Evolutionary conservation across 35 echinoderm and acorn worm genomes (phyloP).

Genomic region (Ophiothrix spiculata): DNA sequence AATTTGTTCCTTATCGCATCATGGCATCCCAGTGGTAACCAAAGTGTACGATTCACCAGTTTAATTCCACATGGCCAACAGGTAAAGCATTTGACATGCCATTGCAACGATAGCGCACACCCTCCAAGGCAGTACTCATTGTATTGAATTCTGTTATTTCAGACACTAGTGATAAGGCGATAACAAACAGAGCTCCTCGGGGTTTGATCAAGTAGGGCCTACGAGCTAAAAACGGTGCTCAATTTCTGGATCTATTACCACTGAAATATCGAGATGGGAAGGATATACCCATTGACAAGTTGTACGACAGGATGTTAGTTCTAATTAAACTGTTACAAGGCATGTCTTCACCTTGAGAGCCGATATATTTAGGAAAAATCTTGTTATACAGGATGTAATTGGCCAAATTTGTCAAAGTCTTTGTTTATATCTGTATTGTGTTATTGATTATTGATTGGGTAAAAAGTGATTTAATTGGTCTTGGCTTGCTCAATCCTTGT

Average conservation of each 20-base stretch:
- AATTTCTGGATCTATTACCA: conserved; percentile 2
- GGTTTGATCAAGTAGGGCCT: conserved; percentile 3
- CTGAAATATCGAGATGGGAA: background rate
- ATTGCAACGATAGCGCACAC: background rate
- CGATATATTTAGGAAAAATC: no score
- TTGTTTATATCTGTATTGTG: no score
- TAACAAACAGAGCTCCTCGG: background rate
- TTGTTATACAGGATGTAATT: no score
- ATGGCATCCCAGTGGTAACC: background rate
- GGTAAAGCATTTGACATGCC: background rate
- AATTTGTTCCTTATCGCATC: background rate
- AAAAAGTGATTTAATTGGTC: no score
- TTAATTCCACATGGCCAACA: background rate
- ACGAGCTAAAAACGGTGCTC: background rate
- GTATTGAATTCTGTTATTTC: conserved; percentile 1
- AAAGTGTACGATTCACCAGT: background rate
- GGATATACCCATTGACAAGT: background rate
- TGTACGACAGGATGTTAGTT: background rate
- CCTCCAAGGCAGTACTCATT: background rate
- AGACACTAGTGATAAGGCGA: background rate
- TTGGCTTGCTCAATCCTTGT: no score
- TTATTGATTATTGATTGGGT: no score
- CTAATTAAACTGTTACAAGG: conserved; percentile 13
- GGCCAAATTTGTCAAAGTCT: no score
- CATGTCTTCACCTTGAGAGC: background rate